These are phyloP conservation scores for Saccopteryx bilineata DNA, from an alignment of 2,113 vertebrate genomes.

Conservation along the genomic window DNA sequence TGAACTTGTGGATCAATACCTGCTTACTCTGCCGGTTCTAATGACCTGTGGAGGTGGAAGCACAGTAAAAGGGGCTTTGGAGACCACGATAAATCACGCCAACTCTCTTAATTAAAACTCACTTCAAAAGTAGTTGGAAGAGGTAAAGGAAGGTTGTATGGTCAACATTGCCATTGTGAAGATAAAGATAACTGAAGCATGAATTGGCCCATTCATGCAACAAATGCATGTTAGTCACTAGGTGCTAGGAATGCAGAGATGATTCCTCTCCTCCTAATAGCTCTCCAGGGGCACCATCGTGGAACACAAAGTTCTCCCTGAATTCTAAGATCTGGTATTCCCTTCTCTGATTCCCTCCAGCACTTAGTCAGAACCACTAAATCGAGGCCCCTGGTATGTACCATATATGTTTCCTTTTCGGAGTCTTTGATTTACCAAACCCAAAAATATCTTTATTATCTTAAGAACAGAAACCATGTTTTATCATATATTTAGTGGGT, in stretches of 20 bases:
- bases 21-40: slow-evolving; percentile 11
- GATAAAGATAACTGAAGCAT: slow-evolving; percentile 28
- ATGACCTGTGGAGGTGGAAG: background rate
- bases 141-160: background rate
- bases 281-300: background rate
- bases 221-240: background rate
- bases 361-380: slow-evolving; percentile 41
- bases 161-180: background rate
- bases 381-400: background rate
- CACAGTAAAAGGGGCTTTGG: background rate
- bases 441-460: slow-evolving; percentile 53
- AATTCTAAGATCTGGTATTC: slow-evolving; percentile 9
- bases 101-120: slow-evolving; percentile 35
- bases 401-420: background rate
- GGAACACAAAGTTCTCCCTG: slow-evolving; percentile 14
- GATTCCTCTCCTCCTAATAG: background rate
- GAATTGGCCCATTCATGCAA: background rate
- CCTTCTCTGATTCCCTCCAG: slow-evolving; percentile 8
- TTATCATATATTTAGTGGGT: slow-evolving; percentile 14
- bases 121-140: slow-evolving; percentile 51
- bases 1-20: background rate
- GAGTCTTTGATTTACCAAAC: slow-evolving; percentile 24
- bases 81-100: background rate
- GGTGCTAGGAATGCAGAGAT: background rate
- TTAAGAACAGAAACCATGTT: background rate